Conservation (phyloP, 2,113 vertebrate genomes). For the Sorex fumeus region DNA sequence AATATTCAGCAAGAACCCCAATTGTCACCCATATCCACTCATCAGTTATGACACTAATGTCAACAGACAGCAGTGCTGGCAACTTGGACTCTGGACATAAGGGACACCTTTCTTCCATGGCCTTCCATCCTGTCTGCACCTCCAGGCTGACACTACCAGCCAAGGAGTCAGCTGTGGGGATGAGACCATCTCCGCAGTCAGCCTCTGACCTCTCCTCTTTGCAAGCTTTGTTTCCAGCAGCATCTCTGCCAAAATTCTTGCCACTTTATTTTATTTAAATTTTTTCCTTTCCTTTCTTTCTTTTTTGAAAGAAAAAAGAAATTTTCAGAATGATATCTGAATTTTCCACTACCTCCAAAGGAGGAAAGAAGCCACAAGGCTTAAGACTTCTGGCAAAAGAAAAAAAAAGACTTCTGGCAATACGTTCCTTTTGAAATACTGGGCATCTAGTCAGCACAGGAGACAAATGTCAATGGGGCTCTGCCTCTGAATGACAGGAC, state of each 20-base stretch:
- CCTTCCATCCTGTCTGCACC: background rate
- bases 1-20: background rate
- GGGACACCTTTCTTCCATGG: background rate
- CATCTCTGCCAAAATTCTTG: background rate
- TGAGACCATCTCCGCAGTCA: background rate
- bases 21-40: background rate
- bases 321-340: too few relatives aligned
- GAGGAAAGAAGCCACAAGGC: background rate
- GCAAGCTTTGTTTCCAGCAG: background rate
- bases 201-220: background rate
- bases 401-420: background rate
- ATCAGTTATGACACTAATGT: background rate
- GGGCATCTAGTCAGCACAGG: background rate
- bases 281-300: too few relatives aligned
- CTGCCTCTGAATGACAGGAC: background rate
- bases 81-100: background rate
- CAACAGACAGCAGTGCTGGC: too few relatives aligned
- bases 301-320: too few relatives aligned
- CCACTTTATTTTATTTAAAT: background rate
- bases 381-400: background rate
- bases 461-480: too few relatives aligned
- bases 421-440: accelerated
- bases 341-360: background rate
- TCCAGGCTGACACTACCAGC: too few relatives aligned
- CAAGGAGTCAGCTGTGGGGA: background rate